A percentile compares a stretch with the other conserved stretches of the same genome.
Evolutionary conservation across 2,113 vertebrate genomes (phyloP).

Genomic region (Phodopus roborovskii): DNA sequence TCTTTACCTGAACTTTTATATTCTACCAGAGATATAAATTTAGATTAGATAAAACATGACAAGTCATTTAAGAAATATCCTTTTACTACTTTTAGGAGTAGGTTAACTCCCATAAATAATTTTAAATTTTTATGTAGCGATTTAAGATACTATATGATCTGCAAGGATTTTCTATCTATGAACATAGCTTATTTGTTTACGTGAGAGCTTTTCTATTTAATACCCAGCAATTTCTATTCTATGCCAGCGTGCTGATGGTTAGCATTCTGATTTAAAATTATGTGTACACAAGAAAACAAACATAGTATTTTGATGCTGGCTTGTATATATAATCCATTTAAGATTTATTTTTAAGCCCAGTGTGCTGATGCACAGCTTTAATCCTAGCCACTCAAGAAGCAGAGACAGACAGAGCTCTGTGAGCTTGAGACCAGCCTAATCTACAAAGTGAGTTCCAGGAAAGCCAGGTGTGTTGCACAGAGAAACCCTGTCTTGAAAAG

Average conservation of each 20-base stretch:
- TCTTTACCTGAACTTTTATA: conserved; percentile 33
- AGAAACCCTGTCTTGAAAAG: neutral
- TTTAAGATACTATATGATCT: conserved; percentile 71
- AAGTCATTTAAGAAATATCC: conserved; percentile 55
- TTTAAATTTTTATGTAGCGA: conserved; percentile 29
- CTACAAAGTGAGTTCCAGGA: neutral
- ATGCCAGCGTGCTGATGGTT: neutral
- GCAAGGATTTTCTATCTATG: conserved; percentile 29
- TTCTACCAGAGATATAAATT: neutral
- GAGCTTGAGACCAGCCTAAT: neutral
- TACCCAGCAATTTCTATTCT: neutral
- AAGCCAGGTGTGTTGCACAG: neutral
- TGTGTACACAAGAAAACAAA: conserved; percentile 35
- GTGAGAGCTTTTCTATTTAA: neutral
- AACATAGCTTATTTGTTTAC: conserved; percentile 41
- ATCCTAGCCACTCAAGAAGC: neutral
- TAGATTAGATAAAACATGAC: conserved; percentile 49
- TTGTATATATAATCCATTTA: neutral
- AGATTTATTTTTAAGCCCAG: neutral
- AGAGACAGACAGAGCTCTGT: neutral
- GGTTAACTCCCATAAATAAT: neutral
- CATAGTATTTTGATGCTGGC: neutral
- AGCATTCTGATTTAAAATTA: conserved; percentile 4
- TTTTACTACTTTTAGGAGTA: conserved; percentile 4
- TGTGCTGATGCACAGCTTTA: neutral